phyloP scores from a whole-genome alignment of 2,113 vertebrate genomes.

The rat (Rattus norvegicus) region GRCr8 NC_086031.1:101796001-101796500 shows the following conservation, averaged over 20 bases:
- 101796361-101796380: neutral
- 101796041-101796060: neutral
- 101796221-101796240: neutral
- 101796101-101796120: neutral
- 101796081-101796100: neutral
- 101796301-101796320: neutral
- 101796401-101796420: neutral
- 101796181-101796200: too few relatives aligned
- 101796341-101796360: neutral
- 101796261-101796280: neutral
- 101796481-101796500: neutral
- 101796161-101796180: neutral
- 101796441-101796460: too few relatives aligned
- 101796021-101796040: neutral
- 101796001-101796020: neutral
- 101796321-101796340: neutral
- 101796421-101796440: too few relatives aligned
- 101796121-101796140: neutral
- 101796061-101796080: neutral
- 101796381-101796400: neutral
- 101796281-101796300: neutral
- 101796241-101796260: neutral
- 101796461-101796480: too few relatives aligned
- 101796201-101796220: neutral
- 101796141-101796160: neutral